These are phyloP conservation scores for Saccostrea echinata DNA, from an alignment of 1,140 invertebrate genomes.

Conservation along the genomic window DNA sequence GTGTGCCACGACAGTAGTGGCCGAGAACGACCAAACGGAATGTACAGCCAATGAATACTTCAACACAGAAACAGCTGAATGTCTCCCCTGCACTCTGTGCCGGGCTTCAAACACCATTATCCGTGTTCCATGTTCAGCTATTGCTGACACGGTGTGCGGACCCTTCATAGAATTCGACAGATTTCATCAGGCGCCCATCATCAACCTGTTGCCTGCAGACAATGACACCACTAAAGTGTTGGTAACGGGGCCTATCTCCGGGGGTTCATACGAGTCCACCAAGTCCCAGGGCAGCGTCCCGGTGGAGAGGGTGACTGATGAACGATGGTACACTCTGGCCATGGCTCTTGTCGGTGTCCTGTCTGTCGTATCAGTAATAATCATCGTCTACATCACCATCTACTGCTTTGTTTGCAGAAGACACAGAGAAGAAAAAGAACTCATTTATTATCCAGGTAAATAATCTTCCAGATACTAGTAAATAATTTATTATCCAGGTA, in stretches of 20 bases:
- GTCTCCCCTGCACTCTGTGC: slow-evolving; percentile 51
- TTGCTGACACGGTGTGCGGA: slow-evolving; percentile 56
- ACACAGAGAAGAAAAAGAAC: slow-evolving; percentile 48
- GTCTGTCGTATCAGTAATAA: slow-evolving; percentile 47
- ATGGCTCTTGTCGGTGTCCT: slow-evolving; percentile 56
- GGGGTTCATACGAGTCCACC: slow-evolving; percentile 1
- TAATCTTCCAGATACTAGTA: too few relatives aligned
- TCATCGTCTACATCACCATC: slow-evolving; percentile 48
- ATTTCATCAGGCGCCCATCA: slow-evolving; percentile 58
- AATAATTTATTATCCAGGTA: too few relatives aligned
- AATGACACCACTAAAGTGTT: slow-evolving; percentile 33
- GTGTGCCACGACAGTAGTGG: background rate
- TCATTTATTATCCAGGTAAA: slow-evolving; percentile 58
- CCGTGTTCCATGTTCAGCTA: slow-evolving; percentile 47
- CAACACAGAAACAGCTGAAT: slow-evolving; percentile 15
- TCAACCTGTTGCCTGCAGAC: slow-evolving; percentile 43
- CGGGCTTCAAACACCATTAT: slow-evolving; percentile 51
- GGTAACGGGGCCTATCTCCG: background rate
- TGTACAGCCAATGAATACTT: slow-evolving; percentile 47
- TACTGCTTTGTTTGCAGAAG: slow-evolving; percentile 57
- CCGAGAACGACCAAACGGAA: background rate
- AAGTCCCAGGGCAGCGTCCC: slow-evolving; percentile 28
- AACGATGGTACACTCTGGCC: slow-evolving; percentile 56
- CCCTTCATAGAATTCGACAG: slow-evolving; percentile 62
- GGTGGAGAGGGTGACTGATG: slow-evolving; percentile 37